Conservation (phyloP, 2,113 vertebrate species). For the Corythornis vintsioides region DNA sequence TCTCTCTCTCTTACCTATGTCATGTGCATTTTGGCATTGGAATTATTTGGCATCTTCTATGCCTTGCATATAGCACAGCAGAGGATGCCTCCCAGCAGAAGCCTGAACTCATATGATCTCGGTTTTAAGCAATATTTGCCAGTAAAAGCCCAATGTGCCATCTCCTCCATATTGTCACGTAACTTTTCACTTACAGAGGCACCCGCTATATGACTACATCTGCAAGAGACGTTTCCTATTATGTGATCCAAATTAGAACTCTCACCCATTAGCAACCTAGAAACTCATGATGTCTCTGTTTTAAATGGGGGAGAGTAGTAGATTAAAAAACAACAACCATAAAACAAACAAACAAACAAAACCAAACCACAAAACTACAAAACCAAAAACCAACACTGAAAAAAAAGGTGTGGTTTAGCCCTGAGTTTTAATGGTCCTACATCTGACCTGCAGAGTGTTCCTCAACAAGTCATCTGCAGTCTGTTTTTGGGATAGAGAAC, state of each 20-base stretch:
- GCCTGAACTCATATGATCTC: background rate
- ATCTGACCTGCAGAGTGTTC: background rate
- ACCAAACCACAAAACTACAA: background rate
- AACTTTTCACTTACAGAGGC: background rate
- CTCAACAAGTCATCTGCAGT: background rate
- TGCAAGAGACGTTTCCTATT: background rate
- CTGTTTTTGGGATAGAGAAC: background rate
- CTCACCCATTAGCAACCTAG: background rate
- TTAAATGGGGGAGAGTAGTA: background rate
- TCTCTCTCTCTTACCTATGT: background rate
- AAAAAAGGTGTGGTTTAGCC: background rate
- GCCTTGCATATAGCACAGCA: background rate
- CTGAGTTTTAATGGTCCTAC: background rate
- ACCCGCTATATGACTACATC: background rate
- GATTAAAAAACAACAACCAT: background rate
- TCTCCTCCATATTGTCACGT: background rate
- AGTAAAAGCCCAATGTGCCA: background rate
- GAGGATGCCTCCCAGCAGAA: background rate
- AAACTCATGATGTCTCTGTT: background rate
- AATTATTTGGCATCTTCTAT: background rate
- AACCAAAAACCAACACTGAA: background rate
- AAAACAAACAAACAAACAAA: background rate
- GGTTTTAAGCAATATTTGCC: background rate
- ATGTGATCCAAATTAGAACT: background rate
- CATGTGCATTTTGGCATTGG: background rate